These are phyloP conservation scores for Tuta absoluta DNA, from an alignment of 2,888 invertebrate species.

Conservation along the genomic window DNA sequence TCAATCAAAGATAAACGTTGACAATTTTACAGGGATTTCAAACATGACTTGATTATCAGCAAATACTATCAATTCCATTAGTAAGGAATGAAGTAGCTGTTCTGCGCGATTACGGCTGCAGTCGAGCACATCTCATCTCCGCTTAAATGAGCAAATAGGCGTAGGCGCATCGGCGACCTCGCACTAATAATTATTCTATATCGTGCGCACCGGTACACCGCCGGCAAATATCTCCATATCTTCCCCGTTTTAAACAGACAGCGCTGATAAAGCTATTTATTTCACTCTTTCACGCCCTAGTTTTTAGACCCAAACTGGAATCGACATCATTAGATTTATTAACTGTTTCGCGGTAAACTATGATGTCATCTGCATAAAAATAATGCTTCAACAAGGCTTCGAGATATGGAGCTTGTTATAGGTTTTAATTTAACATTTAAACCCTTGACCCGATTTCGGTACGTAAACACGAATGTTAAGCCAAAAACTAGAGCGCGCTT, in stretches of 20 bases:
- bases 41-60: constrained; percentile 41
- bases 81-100: constrained; percentile 63
- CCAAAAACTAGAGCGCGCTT: constrained; percentile 41
- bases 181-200: constrained; percentile 70
- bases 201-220: constrained; percentile 63
- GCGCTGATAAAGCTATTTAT: not conserved
- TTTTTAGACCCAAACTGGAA: not conserved
- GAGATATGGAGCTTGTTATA: constrained; percentile 13
- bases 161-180: constrained; percentile 63
- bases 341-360: constrained; percentile 1
- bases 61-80: constrained; percentile 60
- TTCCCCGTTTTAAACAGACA: constrained; percentile 15
- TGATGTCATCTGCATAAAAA: constrained; percentile 14
- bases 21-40: not conserved
- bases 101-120: constrained; percentile 66
- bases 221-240: constrained; percentile 36
- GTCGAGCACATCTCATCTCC: constrained; percentile 67
- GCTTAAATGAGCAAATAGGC: constrained; percentile 76
- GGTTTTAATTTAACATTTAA: constrained; percentile 9
- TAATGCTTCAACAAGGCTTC: not conserved
- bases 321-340: constrained; percentile 7
- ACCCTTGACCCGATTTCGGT: constrained; percentile 13
- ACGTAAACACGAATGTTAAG: constrained; percentile 15
- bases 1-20: constrained; percentile 14
- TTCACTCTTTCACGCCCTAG: constrained; percentile 4